Evolutionary conservation across 2,888 invertebrate species (phyloP).

Genomic region (Drosophila neotestacea): DNA sequence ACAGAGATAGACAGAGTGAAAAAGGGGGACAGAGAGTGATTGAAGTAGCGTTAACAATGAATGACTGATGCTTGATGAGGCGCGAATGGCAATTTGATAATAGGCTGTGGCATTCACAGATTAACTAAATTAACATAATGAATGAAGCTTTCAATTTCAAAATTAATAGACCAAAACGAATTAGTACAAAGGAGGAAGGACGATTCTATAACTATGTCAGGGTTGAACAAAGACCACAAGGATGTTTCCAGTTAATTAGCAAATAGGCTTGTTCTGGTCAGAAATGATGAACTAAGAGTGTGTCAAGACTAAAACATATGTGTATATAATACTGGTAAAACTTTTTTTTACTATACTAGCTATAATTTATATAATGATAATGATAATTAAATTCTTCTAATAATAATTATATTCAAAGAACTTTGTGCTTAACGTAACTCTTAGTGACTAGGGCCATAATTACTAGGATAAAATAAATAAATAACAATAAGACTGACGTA

Average conservation of each 20-base stretch:
- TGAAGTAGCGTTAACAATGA: constrained; percentile 22
- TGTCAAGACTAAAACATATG: too few relatives aligned
- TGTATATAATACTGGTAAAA: too few relatives aligned
- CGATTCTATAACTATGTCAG: constrained; percentile 6
- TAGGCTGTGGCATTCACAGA: constrained; percentile 43
- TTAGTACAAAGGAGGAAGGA: constrained; percentile 4
- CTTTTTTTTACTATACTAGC: too few relatives aligned
- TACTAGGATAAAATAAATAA: too few relatives aligned
- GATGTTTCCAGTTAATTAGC: constrained; percentile 11
- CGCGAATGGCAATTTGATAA: constrained; percentile 66
- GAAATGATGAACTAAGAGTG: not conserved
- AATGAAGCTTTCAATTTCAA: constrained; percentile 48
- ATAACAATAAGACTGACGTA: too few relatives aligned
- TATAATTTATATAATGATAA: too few relatives aligned
- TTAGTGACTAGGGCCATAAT: too few relatives aligned
- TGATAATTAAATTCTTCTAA: too few relatives aligned
- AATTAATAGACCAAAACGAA: constrained; percentile 45
- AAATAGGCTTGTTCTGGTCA: not conserved
- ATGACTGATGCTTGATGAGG: constrained; percentile 49
- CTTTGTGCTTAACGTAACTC: too few relatives aligned
- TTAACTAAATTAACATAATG: constrained; percentile 63
- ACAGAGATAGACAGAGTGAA: not conserved
- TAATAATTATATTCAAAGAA: too few relatives aligned
- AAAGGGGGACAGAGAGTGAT: constrained; percentile 3
- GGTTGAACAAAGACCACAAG: not conserved